Evolutionary conservation across 2,888 invertebrate genomes (phyloP), one percentile per base, ranked within the genome.

Genomic region (Ashinkailepas kermadecensis): DNA sequence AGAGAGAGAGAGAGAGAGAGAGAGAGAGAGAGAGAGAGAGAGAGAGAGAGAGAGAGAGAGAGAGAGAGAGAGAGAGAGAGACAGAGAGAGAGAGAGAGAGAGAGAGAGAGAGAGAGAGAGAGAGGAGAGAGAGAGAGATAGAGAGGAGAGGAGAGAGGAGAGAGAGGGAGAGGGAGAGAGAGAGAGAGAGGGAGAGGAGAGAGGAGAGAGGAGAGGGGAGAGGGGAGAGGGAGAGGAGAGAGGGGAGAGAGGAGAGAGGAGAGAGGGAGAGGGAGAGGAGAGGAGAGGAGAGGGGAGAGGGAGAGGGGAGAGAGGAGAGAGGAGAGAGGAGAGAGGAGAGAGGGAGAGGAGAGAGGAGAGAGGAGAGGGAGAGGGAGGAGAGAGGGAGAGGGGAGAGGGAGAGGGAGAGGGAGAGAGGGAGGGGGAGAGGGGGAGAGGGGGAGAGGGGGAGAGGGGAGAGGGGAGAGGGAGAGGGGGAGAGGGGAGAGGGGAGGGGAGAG

Each of bases 281-380:
- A 12, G n/a, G 78, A 25, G 25, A 62, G 54, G n/a, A 74, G 10
- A 58, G 15, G 78, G 11, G 81, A n/a, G 58, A 62, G 78, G 13
- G 81, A n/a, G 81, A n/a, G 78, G 13, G n/a, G n/a, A n/a, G 81
- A 54, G 81, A 21, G 78, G 23, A 78, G n/a, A 58, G 18, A 21
- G 56, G 81, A 39, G 62, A 25, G 58, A 56, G 54, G n/a, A 21
- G 39, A 54, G 54, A 70, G 70, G 74, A 21, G 59, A 59, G 74
- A 23, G 56, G 54, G 56, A 74, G 64, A 15, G 39, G 65, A 56
- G 54, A 39, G 10, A 62, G 70, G 70, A 70, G 67, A 64, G 70
- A 23, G 56, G 65, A 21, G n/a, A 39, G 67, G 56, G 9, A 54
- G 79, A 79, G 25, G 15, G 12, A 12, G 39, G n/a, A 78, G 59